Percentiles rank a stretch among this genome's conserved stretches.
These are phyloP conservation scores for Polypedilum pembai DNA, from an alignment of 1,140 invertebrate genomes.

Conservation along the genomic window DNA sequence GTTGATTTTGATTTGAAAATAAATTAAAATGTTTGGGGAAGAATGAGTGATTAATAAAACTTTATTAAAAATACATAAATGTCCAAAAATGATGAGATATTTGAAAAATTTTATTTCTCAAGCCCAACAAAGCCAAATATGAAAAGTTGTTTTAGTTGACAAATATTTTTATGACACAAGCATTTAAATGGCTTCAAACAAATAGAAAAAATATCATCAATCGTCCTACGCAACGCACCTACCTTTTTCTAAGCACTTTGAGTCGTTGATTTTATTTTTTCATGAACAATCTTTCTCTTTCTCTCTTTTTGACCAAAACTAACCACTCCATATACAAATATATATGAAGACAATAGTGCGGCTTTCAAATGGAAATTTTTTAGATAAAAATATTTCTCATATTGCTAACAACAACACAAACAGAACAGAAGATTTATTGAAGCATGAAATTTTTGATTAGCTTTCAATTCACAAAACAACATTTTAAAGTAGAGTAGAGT, in stretches of 20 bases:
- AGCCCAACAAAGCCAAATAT: too few relatives aligned
- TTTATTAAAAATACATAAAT: too few relatives aligned
- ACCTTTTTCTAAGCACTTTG: not conserved
- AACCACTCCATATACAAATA: not conserved
- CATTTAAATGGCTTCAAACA: not conserved
- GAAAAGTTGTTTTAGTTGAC: not conserved
- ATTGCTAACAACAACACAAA: not conserved
- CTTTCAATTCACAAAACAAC: not conserved
- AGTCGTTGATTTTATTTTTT: not conserved
- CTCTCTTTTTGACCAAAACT: not conserved
- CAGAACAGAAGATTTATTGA: not conserved
- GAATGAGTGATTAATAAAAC: not conserved
- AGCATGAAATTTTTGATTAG: constrained; percentile 24
- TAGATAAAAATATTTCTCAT: not conserved
- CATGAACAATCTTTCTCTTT: not conserved
- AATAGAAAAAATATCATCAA: not conserved
- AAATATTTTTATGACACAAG: not conserved
- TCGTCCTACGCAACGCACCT: not conserved
- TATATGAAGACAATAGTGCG: not conserved
- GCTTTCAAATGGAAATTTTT: constrained; percentile 3
- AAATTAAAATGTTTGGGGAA: constrained; percentile 1
- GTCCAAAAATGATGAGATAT: too few relatives aligned
- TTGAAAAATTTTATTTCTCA: too few relatives aligned
- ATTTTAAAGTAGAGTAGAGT: not conserved
- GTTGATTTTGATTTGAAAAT: not conserved